Conservation (phyloP, 2,797 vertebrate species). For the Crocodylus rhombifer region DNA sequence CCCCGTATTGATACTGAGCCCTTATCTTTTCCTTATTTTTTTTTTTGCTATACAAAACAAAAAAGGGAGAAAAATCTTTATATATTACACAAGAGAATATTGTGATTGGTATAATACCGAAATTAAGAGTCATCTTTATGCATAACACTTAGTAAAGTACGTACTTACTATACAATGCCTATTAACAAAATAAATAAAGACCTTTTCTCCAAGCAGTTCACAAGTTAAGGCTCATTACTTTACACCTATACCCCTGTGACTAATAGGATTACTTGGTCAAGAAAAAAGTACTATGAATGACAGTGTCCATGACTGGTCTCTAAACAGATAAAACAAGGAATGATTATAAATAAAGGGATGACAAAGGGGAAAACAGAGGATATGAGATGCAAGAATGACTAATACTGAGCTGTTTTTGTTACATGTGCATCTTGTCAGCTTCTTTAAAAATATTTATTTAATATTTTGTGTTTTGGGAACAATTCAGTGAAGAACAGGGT, state of each 20-base stretch:
- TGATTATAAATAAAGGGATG: neutral
- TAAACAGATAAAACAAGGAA: neutral
- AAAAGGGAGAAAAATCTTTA: neutral
- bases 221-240: neutral
- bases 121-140: neutral
- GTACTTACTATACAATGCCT: neutral
- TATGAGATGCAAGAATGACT: neutral
- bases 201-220: neutral
- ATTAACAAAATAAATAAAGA: neutral
- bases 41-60: neutral
- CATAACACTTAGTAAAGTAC: neutral
- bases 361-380: neutral
- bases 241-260: neutral
- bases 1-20: neutral
- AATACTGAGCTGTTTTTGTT: neutral
- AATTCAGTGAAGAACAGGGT: neutral
- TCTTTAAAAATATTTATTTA: neutral
- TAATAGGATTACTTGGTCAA: neutral
- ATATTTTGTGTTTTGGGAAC: neutral
- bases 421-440: neutral
- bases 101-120: neutral
- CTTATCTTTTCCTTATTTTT: neutral
- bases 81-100: fast-evolving
- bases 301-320: neutral
- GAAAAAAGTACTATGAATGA: neutral